Conservation (phyloP, 2,888 invertebrate species). For the Apamea epomidion region DNA sequence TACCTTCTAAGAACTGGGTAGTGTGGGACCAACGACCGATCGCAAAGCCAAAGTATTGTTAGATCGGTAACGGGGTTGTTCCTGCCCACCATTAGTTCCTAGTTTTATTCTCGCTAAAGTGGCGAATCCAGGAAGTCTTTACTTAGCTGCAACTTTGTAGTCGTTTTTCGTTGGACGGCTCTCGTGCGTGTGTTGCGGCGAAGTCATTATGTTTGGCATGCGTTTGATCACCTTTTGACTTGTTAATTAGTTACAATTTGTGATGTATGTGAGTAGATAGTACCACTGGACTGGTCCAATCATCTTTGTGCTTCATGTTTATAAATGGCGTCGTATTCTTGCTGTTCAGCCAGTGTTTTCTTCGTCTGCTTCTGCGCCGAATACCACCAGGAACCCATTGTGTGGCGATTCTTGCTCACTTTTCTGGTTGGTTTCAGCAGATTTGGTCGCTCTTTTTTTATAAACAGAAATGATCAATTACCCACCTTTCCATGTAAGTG, state of each 20-base stretch:
- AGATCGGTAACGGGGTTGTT: conserved; percentile 86
- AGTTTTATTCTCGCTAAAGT: conserved; percentile 81
- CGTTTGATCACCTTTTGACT: conserved; percentile 40
- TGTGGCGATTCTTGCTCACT: not conserved
- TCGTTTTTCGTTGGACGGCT: conserved; percentile 34
- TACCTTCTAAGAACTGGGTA: conserved; percentile 89
- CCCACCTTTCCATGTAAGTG: not conserved
- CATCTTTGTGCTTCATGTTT: not conserved
- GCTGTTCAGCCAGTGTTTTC: not conserved
- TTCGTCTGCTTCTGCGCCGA: not conserved
- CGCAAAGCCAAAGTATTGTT: conserved; percentile 87
- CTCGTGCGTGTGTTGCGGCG: conserved; percentile 21
- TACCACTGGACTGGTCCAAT: not conserved
- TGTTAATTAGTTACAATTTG: conserved; percentile 21
- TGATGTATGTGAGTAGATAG: not conserved
- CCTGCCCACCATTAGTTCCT: conserved; percentile 80
- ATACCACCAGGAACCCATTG: not conserved
- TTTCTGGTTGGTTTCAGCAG: not conserved
- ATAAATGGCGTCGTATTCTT: not conserved
- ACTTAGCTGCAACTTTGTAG: conserved; percentile 44
- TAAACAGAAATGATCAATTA: not conserved
- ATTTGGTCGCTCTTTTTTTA: not conserved
- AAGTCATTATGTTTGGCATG: conserved; percentile 35
- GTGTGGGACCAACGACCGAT: conserved; percentile 89
- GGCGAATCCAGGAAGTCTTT: conserved; percentile 75